phyloP scores from a whole-genome alignment of 1,140 invertebrate genomes.

The Asbolus verrucosus region DNA sequence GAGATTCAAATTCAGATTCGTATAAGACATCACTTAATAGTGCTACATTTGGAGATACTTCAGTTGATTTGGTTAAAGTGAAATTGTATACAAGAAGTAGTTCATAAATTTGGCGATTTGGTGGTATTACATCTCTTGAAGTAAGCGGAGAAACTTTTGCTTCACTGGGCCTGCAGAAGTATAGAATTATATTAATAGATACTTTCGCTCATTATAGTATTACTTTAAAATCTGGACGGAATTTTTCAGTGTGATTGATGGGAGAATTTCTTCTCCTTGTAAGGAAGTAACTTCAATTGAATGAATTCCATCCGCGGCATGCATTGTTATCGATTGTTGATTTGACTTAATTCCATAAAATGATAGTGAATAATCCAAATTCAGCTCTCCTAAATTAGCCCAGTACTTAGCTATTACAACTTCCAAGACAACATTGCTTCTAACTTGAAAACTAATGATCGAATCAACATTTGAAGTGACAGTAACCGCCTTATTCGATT shows the following conservation, averaged over 20 bases:
- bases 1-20: slow-evolving; percentile 94
- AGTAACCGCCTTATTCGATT: slow-evolving; percentile 85
- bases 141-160: slow-evolving; percentile 81
- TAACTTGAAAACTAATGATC: slow-evolving; percentile 69
- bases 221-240: slow-evolving; percentile 83
- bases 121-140: slow-evolving; percentile 86
- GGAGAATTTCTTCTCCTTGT: slow-evolving; percentile 84
- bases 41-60: slow-evolving; percentile 84
- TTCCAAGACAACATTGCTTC: slow-evolving; percentile 85
- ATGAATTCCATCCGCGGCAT: slow-evolving; percentile 83
- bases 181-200: slow-evolving; percentile 10
- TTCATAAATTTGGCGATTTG: slow-evolving; percentile 90
- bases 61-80: slow-evolving; percentile 83
- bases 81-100: slow-evolving; percentile 89
- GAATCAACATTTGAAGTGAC: slow-evolving; percentile 77
- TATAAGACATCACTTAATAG: slow-evolving; percentile 90
- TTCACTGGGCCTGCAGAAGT: slow-evolving; percentile 78
- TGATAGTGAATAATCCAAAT: slow-evolving; percentile 80
- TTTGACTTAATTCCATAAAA: slow-evolving; percentile 87
- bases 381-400: slow-evolving; percentile 86
- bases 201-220: slow-evolving; percentile 38
- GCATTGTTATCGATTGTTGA: slow-evolving; percentile 73
- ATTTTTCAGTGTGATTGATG: slow-evolving; percentile 80
- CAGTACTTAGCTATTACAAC: slow-evolving; percentile 94
- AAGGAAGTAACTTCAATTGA: slow-evolving; percentile 79